Conservation (phyloP, 2,797 vertebrate species). For the Eulemur coronatus region DNA sequence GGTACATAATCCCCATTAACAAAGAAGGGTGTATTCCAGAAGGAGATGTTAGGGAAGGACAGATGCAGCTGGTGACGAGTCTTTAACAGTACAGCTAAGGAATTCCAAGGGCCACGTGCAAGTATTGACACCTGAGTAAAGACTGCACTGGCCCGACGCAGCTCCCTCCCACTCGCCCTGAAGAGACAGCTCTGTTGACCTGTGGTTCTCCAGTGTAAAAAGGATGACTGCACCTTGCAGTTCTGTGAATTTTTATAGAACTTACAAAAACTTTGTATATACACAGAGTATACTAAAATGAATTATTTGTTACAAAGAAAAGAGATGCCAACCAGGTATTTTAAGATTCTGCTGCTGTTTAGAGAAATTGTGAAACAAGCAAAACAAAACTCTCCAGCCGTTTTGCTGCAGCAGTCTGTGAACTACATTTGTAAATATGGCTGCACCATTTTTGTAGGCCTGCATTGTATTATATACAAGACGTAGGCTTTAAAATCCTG, state of each 20-base stretch:
- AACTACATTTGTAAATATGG: constrained; percentile 98
- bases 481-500: constrained; percentile 91
- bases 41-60: constrained; percentile 98
- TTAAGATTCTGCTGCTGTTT: constrained; percentile 95
- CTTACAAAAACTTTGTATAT: constrained; percentile 93
- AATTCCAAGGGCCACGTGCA: constrained; percentile 86
- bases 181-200: constrained; percentile 85
- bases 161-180: constrained; percentile 80
- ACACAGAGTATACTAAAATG: constrained; percentile 93
- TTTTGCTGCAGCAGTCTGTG: constrained; percentile 92
- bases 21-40: constrained; percentile 96
- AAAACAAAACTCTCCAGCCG: constrained; percentile 87
- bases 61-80: constrained; percentile 99
- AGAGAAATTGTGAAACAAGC: constrained; percentile 89
- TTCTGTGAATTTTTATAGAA: constrained; percentile 92
- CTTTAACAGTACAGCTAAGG: constrained; percentile 93
- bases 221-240: constrained; percentile 87
- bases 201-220: constrained; percentile 85
- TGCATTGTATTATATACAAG: constrained; percentile 97
- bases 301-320: constrained; percentile 94
- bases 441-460: constrained; percentile 92
- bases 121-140: constrained; percentile 79
- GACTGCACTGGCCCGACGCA: constrained; percentile 80
- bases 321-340: constrained; percentile 97
- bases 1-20: constrained; percentile 96